A percentile compares a stretch with the other conserved stretches of the same genome.
Evolutionary conservation across 2,113 vertebrate species (phyloP).

Genomic region (Xiphorhynchus elegans): DNA sequence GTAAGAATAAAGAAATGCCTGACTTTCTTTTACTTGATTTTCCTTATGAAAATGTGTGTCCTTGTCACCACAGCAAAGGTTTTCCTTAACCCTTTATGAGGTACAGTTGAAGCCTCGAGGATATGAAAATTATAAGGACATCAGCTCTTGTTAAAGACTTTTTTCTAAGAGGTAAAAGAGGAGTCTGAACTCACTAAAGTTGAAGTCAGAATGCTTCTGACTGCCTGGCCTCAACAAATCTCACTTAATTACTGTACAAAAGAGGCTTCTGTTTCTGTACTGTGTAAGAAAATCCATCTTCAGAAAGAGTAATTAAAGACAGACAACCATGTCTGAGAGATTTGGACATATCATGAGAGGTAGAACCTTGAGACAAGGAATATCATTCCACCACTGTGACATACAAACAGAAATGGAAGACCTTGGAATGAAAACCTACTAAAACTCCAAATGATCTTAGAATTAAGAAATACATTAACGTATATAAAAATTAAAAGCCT

Average conservation of each 20-base stretch:
- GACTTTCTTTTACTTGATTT: background rate
- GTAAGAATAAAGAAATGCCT: background rate
- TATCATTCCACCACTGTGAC: background rate
- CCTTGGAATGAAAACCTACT: background rate
- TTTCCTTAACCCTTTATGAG: background rate
- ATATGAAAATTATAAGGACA: background rate
- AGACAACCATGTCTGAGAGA: background rate
- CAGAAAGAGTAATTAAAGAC: background rate
- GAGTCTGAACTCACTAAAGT: background rate
- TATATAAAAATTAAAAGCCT: rapidly evolving
- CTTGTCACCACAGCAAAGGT: background rate
- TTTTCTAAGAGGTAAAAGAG: background rate
- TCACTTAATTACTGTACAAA: background rate
- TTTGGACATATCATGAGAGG: background rate
- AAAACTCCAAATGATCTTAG: background rate
- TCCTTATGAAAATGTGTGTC: background rate
- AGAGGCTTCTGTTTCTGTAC: background rate
- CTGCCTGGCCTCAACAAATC: background rate
- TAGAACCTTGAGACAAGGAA: background rate
- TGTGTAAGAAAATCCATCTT: background rate
- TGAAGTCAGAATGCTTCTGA: background rate
- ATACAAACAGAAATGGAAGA: background rate
- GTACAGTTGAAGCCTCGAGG: background rate
- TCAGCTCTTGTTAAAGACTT: background rate
- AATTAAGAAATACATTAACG: background rate